phyloP scores from a whole-genome alignment of 2,888 invertebrate species.

The Phyllotreta cruciferae region DNA sequence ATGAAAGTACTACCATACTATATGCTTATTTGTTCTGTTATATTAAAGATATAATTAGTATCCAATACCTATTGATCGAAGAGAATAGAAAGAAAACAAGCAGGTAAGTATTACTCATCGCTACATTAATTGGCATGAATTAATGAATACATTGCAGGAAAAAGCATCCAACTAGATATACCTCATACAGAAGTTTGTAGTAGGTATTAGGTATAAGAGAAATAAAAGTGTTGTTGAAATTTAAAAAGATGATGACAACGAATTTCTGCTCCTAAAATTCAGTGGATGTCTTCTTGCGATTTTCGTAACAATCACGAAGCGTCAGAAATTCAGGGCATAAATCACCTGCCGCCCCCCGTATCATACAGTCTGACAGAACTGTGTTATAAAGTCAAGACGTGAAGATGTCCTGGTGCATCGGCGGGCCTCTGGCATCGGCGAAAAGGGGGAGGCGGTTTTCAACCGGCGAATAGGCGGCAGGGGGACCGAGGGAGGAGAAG shows the following conservation, averaged over 20 bases:
- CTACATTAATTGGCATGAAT: too few relatives aligned
- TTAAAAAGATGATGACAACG: conserved; percentile 12
- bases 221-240: too few relatives aligned
- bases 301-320: background rate
- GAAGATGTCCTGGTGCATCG: conserved; percentile 45
- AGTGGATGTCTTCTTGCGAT: background rate
- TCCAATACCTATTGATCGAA: too few relatives aligned
- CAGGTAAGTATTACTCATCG: too few relatives aligned
- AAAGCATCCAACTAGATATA: too few relatives aligned
- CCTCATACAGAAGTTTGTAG: too few relatives aligned
- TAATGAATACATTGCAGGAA: too few relatives aligned
- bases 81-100: too few relatives aligned
- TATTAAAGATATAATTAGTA: too few relatives aligned
- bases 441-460: conserved; percentile 40
- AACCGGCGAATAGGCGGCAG: conserved; percentile 31
- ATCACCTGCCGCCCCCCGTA: conserved; percentile 1
- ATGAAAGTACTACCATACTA: too few relatives aligned
- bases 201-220: too few relatives aligned
- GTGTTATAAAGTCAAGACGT: conserved; percentile 45
- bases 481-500: conserved; percentile 26
- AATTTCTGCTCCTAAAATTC: background rate
- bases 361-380: conserved; percentile 12
- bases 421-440: conserved; percentile 35
- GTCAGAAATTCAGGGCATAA: conserved; percentile 2
- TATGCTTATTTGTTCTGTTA: too few relatives aligned